Evolutionary conservation across 2,888 invertebrate species (phyloP), one percentile per base, ranked within the genome.

Genomic region (Agonopterix subpropinquella): DNA sequence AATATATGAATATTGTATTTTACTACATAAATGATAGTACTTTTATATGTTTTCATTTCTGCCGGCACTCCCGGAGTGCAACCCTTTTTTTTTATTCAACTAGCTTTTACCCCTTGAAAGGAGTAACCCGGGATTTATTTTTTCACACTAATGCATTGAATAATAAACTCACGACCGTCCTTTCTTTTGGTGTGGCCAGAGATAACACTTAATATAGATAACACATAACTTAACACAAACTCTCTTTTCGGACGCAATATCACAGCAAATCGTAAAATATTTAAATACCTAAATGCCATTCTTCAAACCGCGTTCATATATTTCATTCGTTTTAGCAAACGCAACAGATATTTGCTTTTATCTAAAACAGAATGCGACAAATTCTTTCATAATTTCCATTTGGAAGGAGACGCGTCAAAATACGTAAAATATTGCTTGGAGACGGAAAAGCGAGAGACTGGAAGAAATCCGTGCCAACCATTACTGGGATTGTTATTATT

Each of bases 401-500:
- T 59, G 53, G 59, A 54, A 54, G 59, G 55, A 54, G 57, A 51
- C 53, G 57, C 59, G 61, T 62, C 60, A 59, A 64, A 65, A 70
- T 65, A 61, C 62, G 61, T 67, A 63, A 64, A 62, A 65, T 63
- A 66, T 66, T 59, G 57, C 56, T 37, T 4, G 11, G 36, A 35
- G 11, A 11, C 52, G 47, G 11, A 47, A 55, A 53, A 52, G 59
- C 62, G 59, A 43, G 55, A 54, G 48, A 52, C 57, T 58, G 63
- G 59, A 61, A 65, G 56, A 61, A 64, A 65, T 66, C 64, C 59
- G 61, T 55, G 56, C 55, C 55, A 53, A 55, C 62, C 68, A 70
- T 67, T 68, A 65, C 59, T 28, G 50, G 53, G 57, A 70, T 68
- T 65, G 65, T 64, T 54, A 58, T 54, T 59, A 62, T 61, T 65